Percentiles rank a stretch among this genome's conserved stretches.
Conservation (phyloP, 2,113 vertebrate species). For the Thalassoma bifasciatum region DNA sequence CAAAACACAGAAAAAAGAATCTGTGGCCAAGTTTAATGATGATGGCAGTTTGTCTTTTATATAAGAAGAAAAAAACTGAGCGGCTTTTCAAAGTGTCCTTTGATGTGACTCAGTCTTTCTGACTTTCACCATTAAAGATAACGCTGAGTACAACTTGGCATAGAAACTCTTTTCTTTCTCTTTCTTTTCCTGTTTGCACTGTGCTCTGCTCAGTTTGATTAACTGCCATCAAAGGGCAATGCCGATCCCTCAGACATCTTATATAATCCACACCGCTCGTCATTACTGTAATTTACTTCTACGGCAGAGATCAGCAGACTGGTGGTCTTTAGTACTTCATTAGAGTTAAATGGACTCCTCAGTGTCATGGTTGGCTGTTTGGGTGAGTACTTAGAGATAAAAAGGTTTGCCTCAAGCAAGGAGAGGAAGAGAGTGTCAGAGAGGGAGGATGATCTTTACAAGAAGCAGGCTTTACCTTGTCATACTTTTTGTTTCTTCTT, state of each 20-base stretch:
- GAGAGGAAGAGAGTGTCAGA: conserved; percentile 45
- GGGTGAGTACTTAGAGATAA: conserved; percentile 60
- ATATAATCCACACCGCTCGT: conserved; percentile 50
- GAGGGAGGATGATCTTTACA: conserved; percentile 51
- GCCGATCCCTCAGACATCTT: conserved; percentile 44
- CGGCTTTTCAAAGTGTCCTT: conserved; percentile 58
- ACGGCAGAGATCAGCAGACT: conserved; percentile 35
- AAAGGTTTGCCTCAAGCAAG: conserved; percentile 69
- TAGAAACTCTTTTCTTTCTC: conserved; percentile 20
- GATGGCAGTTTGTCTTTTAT: conserved; percentile 70
- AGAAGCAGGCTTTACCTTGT: conserved; percentile 27
- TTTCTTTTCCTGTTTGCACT: conserved; percentile 24
- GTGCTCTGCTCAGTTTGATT: conserved; percentile 56
- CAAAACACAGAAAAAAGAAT: conserved; percentile 52
- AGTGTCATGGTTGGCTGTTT: conserved; percentile 66
- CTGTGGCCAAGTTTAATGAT: conserved; percentile 60
- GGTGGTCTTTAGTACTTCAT: conserved; percentile 47
- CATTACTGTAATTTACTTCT: conserved; percentile 53
- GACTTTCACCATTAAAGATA: conserved; percentile 65
- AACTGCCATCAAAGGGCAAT: conserved; percentile 60
- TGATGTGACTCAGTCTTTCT: conserved; percentile 61
- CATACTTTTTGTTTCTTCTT: conserved; percentile 35
- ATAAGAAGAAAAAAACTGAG: conserved; percentile 51
- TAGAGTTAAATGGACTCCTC: conserved; percentile 62
- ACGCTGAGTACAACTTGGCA: conserved; percentile 59